These are phyloP conservation scores for Argynnis bischoffii DNA, from an alignment of 2,888 invertebrate genomes.

Conservation along the genomic window DNA sequence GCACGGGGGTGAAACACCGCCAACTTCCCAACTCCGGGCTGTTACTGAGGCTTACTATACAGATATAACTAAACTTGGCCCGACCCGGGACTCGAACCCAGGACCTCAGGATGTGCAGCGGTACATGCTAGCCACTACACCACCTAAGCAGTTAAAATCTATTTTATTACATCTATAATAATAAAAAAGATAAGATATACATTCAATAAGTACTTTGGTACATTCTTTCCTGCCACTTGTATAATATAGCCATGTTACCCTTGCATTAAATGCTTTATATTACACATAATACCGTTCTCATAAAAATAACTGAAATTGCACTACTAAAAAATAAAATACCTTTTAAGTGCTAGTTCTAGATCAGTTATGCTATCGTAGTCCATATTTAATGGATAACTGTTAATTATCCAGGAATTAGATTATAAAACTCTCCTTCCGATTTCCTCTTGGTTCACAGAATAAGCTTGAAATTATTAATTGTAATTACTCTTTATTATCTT, in stretches of 20 bases:
- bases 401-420: slow-evolving; percentile 8
- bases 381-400: not conserved
- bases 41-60: too few species aligned
- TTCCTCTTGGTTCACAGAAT: not conserved
- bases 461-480: not conserved
- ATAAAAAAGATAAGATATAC: not conserved
- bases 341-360: not conserved
- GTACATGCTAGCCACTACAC: too few species aligned
- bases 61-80: too few species aligned
- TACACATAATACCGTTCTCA: slow-evolving; percentile 7
- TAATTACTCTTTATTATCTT: not conserved
- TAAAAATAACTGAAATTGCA: slow-evolving; percentile 18
- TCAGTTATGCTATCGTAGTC: not conserved
- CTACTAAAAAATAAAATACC: not conserved
- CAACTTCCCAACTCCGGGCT: too few species aligned
- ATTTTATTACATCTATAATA: too few species aligned
- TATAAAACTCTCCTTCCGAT: slow-evolving; percentile 10
- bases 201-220: not conserved
- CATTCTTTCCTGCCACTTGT: not conserved
- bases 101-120: too few species aligned
- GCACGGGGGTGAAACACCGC: too few species aligned
- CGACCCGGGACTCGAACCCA: too few species aligned
- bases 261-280: slow-evolving; percentile 24
- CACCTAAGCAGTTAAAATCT: too few species aligned
- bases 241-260: slow-evolving; percentile 27